Evolutionary conservation across 53 echinoderm and acorn worm genomes (phyloP).

Genomic region (Arbacia lixula): DNA sequence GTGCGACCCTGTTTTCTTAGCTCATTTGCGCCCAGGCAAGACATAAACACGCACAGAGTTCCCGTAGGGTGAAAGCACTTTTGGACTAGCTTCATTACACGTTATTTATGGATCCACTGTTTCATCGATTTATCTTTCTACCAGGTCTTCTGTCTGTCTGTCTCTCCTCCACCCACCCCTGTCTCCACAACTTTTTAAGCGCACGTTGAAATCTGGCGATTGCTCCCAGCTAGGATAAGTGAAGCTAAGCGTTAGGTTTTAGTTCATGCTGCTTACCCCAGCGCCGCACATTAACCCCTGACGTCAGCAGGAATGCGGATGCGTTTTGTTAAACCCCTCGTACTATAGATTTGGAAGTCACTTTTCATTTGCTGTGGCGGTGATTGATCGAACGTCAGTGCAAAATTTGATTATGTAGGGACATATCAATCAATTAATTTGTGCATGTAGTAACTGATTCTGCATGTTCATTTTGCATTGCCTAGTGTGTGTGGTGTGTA

Average conservation of each 20-base stretch:
- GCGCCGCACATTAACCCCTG: conserved; percentile 13
- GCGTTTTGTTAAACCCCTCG: no score
- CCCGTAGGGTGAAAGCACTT: conserved; percentile 43
- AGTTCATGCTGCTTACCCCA: not conserved
- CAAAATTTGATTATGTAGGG: conserved; percentile 9
- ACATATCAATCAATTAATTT: conserved; percentile 48
- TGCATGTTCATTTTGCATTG: no score
- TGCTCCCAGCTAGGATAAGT: conserved; percentile 39
- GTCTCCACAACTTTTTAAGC: not conserved
- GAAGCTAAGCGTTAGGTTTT: conserved; percentile 24
- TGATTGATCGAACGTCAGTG: conserved; percentile 29
- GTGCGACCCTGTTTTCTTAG: not conserved
- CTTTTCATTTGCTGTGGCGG: not conserved
- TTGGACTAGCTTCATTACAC: conserved; percentile 41
- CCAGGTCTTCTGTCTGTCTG: conserved; percentile 7
- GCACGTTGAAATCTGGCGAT: not conserved
- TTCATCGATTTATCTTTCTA: conserved; percentile 10
- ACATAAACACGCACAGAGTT: not conserved
- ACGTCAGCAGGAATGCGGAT: no score
- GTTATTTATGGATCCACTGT: conserved; percentile 49
- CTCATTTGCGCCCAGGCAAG: not conserved
- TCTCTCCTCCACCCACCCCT: not conserved
- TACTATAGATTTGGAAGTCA: not conserved
- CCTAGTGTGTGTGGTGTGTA: no score
- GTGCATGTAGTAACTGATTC: not conserved